Percentiles rank a stretch among this genome's conserved stretches.
phyloP scores from a whole-genome alignment of 2,113 vertebrate genomes.

The Isurus oxyrinchus region DNA sequence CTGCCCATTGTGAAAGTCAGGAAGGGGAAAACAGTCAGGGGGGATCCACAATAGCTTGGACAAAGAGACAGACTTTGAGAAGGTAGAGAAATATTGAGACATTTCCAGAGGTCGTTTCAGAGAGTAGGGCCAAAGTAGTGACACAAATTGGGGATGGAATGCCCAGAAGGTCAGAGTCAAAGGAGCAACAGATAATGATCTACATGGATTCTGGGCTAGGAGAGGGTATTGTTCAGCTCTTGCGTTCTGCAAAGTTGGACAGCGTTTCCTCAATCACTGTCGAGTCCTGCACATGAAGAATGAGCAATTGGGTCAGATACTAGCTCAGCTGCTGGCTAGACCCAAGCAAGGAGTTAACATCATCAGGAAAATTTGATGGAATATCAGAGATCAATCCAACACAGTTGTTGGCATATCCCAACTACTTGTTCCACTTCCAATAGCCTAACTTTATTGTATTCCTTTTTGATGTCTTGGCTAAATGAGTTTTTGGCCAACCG shows the following conservation, averaged over 20 bases:
- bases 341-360: background rate
- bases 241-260: background rate
- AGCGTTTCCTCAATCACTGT: background rate
- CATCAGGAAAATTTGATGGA: background rate
- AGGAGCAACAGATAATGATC: background rate
- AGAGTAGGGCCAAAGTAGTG: background rate
- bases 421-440: background rate
- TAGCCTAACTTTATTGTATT: background rate
- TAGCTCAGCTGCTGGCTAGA: background rate
- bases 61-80: background rate
- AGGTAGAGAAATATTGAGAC: background rate
- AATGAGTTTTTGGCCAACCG: too few species aligned
- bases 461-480: background rate
- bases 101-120: background rate
- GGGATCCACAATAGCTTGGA: background rate
- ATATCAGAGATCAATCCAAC: background rate
- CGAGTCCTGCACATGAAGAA: background rate
- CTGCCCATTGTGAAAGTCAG: background rate
- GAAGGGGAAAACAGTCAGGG: background rate
- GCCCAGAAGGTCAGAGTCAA: background rate
- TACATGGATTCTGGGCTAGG: background rate
- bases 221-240: background rate
- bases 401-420: background rate
- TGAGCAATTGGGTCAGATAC: background rate
- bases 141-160: background rate